A percentile compares a stretch with the other conserved stretches of the same genome.
Evolutionary conservation across 2,113 vertebrate species (phyloP).

Genomic region (Isurus oxyrinchus): DNA sequence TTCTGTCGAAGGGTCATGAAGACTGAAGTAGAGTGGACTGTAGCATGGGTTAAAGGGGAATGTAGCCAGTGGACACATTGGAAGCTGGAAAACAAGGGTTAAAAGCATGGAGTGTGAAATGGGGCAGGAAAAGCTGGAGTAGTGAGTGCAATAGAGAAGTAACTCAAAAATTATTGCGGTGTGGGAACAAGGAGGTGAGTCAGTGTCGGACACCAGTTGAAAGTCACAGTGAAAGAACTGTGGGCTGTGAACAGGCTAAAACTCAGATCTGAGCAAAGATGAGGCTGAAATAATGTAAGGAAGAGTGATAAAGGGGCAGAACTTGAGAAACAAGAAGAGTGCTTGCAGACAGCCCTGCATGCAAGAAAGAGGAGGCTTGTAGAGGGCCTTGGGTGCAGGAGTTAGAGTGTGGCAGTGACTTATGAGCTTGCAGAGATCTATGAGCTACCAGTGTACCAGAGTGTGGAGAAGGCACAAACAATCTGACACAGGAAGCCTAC

Average conservation of each 20-base stretch:
- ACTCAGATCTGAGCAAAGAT: neutral
- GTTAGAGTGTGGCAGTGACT: neutral
- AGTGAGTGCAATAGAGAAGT: neutral
- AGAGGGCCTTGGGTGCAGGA: neutral
- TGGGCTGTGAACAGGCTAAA: neutral
- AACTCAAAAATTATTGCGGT: neutral
- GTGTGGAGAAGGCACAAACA: neutral
- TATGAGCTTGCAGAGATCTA: neutral
- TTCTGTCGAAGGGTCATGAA: no score
- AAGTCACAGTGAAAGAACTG: neutral
- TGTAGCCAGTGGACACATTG: neutral
- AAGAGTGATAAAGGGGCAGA: neutral
- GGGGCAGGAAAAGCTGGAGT: neutral
- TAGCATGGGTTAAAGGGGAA: no score
- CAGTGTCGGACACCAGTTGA: neutral
- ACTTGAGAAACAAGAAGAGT: neutral
- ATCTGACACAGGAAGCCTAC: neutral
- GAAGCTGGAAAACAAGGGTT: neutral
- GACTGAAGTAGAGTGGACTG: no score
- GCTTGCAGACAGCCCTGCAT: neutral
- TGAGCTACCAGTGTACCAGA: neutral
- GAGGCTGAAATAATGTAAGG: neutral
- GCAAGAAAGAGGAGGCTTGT: neutral
- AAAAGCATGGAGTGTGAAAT: neutral
- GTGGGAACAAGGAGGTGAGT: neutral